phyloP scores from a whole-genome alignment of 2,888 invertebrate species.

The Amphimallon solstitiale region DNA sequence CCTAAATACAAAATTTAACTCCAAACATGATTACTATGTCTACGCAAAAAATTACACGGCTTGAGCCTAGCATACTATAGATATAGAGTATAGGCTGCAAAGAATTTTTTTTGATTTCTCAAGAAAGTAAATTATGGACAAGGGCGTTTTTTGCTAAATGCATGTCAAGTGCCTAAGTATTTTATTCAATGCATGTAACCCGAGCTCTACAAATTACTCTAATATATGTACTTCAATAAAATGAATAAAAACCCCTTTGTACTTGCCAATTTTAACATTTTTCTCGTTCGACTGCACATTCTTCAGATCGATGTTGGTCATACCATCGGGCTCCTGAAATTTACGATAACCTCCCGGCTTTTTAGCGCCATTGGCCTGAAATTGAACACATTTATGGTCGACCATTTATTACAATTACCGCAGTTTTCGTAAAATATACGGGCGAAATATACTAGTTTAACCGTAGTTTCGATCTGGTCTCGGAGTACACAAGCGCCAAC shows the following conservation, averaged over 20 bases:
- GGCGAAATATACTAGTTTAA: conserved; percentile 1
- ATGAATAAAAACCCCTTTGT: conserved; percentile 14
- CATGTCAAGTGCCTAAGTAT: too few species aligned
- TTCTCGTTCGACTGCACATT: conserved; percentile 27
- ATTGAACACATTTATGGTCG: conserved; percentile 45
- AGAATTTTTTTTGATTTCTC: too few species aligned
- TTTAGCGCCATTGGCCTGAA: conserved; percentile 42
- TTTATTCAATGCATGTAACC: too few species aligned
- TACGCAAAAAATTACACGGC: too few species aligned
- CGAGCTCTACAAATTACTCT: neutral
- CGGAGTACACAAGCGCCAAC: neutral
- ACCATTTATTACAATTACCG: conserved; percentile 41
- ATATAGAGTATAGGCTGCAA: too few species aligned
- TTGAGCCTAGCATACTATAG: too few species aligned
- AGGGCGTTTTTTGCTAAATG: too few species aligned
- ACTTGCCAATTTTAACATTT: conserved; percentile 11
- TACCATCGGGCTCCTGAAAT: conserved; percentile 57
- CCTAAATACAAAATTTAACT: too few species aligned
- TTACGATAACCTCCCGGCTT: conserved; percentile 47
- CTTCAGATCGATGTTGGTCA: conserved; percentile 57
- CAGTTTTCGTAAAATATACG: conserved; percentile 14
- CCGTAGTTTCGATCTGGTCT: neutral
- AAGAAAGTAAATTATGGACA: too few species aligned
- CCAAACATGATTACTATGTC: too few species aligned
- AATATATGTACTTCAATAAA: conserved; percentile 1